Evolutionary conservation across 2,888 invertebrate genomes (phyloP).

Genomic region (Laothoe populi): DNA sequence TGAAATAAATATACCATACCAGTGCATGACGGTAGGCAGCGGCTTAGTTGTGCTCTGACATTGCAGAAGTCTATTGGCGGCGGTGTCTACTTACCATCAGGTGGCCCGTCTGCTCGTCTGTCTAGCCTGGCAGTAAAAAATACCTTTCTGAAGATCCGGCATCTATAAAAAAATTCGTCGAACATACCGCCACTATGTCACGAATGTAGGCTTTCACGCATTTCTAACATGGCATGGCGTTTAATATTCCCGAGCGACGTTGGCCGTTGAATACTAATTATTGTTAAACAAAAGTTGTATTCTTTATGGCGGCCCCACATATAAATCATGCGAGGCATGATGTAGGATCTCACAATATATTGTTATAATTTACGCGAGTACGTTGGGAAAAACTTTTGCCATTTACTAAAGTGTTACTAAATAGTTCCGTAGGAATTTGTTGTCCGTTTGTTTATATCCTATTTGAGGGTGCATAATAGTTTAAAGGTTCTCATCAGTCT

Average conservation of each 20-base stretch:
- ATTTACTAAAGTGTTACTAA: background rate
- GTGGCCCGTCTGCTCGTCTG: no score
- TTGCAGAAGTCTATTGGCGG: no score
- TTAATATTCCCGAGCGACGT: constrained; percentile 54
- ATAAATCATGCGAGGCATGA: constrained; percentile 48
- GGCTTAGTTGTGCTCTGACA: no score
- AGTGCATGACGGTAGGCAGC: no score
- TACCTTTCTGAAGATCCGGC: no score
- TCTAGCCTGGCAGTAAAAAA: no score
- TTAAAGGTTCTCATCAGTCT: constrained; percentile 2
- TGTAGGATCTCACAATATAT: constrained; percentile 35
- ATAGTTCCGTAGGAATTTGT: constrained; percentile 1
- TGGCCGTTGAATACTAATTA: constrained; percentile 65
- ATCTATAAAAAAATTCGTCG: background rate
- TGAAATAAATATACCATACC: no score
- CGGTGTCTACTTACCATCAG: no score
- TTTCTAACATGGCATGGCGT: constrained; percentile 49
- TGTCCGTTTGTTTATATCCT: background rate
- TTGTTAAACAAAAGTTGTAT: constrained; percentile 47
- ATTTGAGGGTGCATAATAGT: background rate
- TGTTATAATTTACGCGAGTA: constrained; percentile 15
- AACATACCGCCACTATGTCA: constrained; percentile 36
- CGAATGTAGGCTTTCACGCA: constrained; percentile 47
- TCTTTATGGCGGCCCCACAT: constrained; percentile 37
- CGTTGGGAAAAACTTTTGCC: constrained; percentile 2